Percentiles rank a stretch among this genome's conserved stretches.
Evolutionary conservation across 2,113 vertebrate species (phyloP).

Genomic region (Nycticebus coucang): DNA sequence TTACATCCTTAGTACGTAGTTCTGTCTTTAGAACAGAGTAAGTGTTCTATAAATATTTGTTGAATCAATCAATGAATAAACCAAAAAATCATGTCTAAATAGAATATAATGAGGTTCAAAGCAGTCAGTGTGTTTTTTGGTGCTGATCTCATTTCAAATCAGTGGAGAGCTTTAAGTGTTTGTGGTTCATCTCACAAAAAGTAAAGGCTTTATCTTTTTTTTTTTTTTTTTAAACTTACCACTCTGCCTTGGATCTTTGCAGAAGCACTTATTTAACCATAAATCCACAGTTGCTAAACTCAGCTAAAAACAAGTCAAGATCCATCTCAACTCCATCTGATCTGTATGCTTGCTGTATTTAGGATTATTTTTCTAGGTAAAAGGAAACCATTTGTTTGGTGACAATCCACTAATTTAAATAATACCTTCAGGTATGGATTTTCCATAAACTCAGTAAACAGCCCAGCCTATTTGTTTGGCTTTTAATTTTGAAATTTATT

Average conservation of each 20-base stretch:
- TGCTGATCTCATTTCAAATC: not conserved
- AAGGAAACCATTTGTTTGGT: slow-evolving; percentile 76
- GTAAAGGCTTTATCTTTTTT: not conserved
- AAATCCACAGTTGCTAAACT: slow-evolving; percentile 19
- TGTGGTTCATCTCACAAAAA: not conserved
- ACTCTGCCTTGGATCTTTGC: not conserved
- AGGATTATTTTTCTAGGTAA: slow-evolving; percentile 76
- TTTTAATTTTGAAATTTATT: slow-evolving; percentile 88
- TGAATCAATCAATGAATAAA: not conserved
- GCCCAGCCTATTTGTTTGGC: slow-evolving; percentile 78
- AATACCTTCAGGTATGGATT: slow-evolving; percentile 85
- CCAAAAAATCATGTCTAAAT: not conserved
- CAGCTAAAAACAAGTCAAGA: not conserved
- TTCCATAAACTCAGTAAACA: slow-evolving; percentile 81
- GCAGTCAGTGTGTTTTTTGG: not conserved
- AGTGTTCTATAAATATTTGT: not conserved
- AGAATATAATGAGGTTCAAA: not conserved
- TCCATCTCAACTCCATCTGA: slow-evolving; percentile 56
- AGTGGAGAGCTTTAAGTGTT: not conserved
- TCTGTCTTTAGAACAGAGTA: not conserved
- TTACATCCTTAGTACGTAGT: not conserved
- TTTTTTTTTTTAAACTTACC: not conserved
- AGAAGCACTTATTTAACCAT: not conserved
- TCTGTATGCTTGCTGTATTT: slow-evolving; percentile 50
- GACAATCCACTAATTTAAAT: slow-evolving; percentile 81